Evolutionary conservation across 2,113 vertebrate species (phyloP).

Genomic region (Thunnus thynnus): DNA sequence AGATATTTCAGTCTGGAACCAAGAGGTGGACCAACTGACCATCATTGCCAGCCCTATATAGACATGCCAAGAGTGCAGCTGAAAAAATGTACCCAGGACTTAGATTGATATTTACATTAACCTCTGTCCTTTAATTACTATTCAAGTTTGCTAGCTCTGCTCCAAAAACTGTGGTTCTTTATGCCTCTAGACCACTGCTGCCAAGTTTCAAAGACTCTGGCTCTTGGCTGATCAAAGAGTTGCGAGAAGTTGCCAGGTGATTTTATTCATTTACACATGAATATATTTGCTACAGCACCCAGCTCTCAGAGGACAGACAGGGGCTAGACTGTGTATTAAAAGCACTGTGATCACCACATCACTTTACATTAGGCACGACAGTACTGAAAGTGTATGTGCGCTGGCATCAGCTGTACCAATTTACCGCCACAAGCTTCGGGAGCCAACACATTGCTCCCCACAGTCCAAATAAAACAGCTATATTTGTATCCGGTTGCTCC

Average conservation of each 20-base stretch:
- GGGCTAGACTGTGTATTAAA: not conserved
- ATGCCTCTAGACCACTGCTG: not conserved
- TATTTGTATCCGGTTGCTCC: constrained; percentile 10
- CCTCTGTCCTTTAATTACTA: not conserved
- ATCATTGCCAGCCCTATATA: too few species aligned
- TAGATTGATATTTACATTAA: not conserved
- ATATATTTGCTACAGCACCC: not conserved
- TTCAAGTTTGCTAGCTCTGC: not conserved
- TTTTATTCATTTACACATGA: constrained; percentile 15
- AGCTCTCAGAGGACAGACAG: constrained; percentile 1
- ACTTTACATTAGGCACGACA: constrained; percentile 15
- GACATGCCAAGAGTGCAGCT: too few species aligned
- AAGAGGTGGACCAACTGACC: too few species aligned
- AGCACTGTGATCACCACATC: constrained; percentile 24
- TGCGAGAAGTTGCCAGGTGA: constrained; percentile 9
- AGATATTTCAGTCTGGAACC: too few species aligned
- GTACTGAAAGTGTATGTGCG: not conserved
- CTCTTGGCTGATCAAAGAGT: constrained; percentile 34
- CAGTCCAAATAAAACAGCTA: constrained; percentile 4
- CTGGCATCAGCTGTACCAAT: constrained; percentile 21
- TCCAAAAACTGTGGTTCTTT: not conserved
- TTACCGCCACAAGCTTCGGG: not conserved
- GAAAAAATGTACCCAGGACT: not conserved
- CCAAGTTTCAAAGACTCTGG: not conserved
- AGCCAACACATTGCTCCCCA: constrained; percentile 1